Percentiles rank a stretch among this genome's conserved stretches.
Conservation (phyloP, 2,888 invertebrate species). For the Opisthograptis luteolata region DNA sequence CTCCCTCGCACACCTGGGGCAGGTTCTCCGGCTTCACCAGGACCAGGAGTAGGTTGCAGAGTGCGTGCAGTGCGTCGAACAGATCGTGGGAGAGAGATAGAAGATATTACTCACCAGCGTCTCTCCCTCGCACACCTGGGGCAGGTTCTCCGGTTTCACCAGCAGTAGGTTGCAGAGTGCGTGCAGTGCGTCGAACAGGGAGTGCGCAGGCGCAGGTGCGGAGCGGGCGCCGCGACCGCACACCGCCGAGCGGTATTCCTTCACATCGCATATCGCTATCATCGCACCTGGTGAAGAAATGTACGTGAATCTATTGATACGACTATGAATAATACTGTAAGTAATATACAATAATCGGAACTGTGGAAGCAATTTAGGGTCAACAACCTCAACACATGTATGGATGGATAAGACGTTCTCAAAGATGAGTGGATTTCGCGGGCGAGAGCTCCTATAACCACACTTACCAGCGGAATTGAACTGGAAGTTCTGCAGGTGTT, state of each 20-base stretch:
- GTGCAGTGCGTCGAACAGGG: slow-evolving; percentile 97
- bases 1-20: too few relatives aligned
- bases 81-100: neutral
- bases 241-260: slow-evolving; percentile 97
- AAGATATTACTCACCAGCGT: slow-evolving; percentile 88
- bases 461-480: slow-evolving; percentile 94
- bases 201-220: slow-evolving; percentile 90
- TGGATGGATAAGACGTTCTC: too few relatives aligned
- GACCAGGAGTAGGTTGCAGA: neutral
- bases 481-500: slow-evolving; percentile 96
- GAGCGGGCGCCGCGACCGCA: slow-evolving; percentile 78
- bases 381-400: too few relatives aligned
- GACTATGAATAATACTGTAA: too few relatives aligned
- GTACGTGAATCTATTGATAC: too few relatives aligned
- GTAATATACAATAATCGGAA: too few relatives aligned
- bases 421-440: too few relatives aligned
- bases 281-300: slow-evolving; percentile 89
- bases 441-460: too few relatives aligned
- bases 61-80: too few relatives aligned
- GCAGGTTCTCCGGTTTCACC: slow-evolving; percentile 97
- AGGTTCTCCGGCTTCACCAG: neutral
- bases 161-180: slow-evolving; percentile 97
- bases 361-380: too few relatives aligned
- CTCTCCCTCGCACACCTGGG: slow-evolving; percentile 97
- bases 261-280: slow-evolving; percentile 99